Base-by-base conservation (phyloP, 1,140 invertebrate genomes). In the Hylaeus volcanicus region DNA sequence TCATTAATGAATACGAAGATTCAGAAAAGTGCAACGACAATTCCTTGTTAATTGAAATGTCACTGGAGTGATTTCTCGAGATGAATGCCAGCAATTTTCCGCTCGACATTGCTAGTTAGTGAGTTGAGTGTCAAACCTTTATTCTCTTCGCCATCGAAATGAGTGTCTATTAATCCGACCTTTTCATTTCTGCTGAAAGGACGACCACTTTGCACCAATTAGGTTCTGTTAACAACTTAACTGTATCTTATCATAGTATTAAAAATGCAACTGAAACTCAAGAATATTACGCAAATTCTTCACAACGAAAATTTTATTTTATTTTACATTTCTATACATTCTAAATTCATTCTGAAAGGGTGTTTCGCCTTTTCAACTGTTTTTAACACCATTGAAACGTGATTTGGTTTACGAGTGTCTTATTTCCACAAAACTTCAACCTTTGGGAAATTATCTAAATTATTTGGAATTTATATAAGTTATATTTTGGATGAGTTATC, bases 41-140 rank as follows among this genome's bases (percentile, higher is more conserved):
- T 68, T 69, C 45, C 48, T 26, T 51, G 60, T 78, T 78, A 58
- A 82, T 81, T 84, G 61, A 81, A 66, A 73, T 45, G 45, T 53
- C n/a, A 53, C 5, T 2, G 60, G 5, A 41, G n/a, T 1, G 63
- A 66, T 74, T 85, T 70, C 58, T 71, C 26, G 61, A 37, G 48
- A 71, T 79, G 15, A 83, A 74, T 72, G 51, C 3, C 48, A 3
- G 15, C 69, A 79, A 85, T 83, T 83, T 83, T 79, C 83, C 43
- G 51, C 15, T 80, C 76, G 76, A 83, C 48, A 64, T 64, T 66
- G 43, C 60, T 48, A 65, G 66, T 56, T 83, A 48, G 43, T 70
- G 11, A 64, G 69, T 85, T 77, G 45, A 81, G n/a, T 37, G 37
- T 15, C 53, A 72, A 48, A n/a, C 51, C 43, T 84, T 79, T 81